Evolutionary conservation across 1,140 invertebrate species (phyloP).

Genomic region (Drosophila pruinosa): DNA sequence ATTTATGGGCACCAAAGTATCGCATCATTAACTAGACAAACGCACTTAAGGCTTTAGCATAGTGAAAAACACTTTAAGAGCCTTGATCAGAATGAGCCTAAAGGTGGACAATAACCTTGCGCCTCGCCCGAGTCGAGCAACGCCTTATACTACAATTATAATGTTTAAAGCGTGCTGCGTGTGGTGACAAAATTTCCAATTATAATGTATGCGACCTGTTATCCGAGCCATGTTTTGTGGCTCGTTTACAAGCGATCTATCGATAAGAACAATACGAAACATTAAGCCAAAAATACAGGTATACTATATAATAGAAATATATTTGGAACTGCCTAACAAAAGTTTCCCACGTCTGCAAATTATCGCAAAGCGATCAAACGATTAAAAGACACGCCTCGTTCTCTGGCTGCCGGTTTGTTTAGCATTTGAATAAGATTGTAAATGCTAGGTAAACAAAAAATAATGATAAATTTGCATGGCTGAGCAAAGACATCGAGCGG

Average conservation of each 20-base stretch:
- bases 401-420: constrained; percentile 54
- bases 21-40: constrained; percentile 35
- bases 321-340: constrained; percentile 26
- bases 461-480: constrained; percentile 44
- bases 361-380: constrained; percentile 21
- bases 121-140: constrained; percentile 22
- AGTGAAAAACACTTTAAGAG: neutral
- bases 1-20: constrained; percentile 54
- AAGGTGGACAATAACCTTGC: constrained; percentile 26
- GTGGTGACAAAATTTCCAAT: constrained; percentile 26
- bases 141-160: constrained; percentile 27
- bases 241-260: constrained; percentile 12
- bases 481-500: constrained; percentile 32
- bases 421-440: constrained; percentile 67
- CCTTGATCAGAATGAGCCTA: neutral
- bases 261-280: constrained; percentile 31
- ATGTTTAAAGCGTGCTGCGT: constrained; percentile 20
- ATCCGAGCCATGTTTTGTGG: constrained; percentile 26
- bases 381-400: constrained; percentile 56
- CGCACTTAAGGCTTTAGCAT: constrained; percentile 3
- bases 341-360: constrained; percentile 42
- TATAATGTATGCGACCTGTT: constrained; percentile 60
- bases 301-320: neutral
- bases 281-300: constrained; percentile 6
- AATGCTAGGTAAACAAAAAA: constrained; percentile 11